phyloP scores from a whole-genome alignment of 2,797 vertebrate genomes.

The Rhabdophis nuchalis region DNA sequence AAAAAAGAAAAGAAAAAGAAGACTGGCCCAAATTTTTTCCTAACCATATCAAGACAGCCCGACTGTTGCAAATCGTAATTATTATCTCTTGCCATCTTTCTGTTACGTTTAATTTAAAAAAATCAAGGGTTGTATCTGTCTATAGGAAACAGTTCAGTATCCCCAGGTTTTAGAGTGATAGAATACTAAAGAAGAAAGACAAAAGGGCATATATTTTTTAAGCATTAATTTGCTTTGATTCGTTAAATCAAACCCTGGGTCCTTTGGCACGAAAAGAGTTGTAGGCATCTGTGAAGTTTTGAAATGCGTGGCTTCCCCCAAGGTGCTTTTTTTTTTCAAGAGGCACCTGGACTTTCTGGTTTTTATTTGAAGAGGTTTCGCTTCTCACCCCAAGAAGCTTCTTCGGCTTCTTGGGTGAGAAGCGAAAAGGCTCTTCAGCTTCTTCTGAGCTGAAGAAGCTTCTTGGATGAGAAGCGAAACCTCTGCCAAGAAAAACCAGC shows the following conservation, averaged over 20 bases:
- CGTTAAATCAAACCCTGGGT: too few relatives aligned
- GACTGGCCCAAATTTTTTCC: slow-evolving; percentile 60
- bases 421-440: too few relatives aligned
- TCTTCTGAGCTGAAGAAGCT: too few relatives aligned
- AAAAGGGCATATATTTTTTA: background rate
- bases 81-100: slow-evolving; percentile 16
- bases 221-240: background rate
- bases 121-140: background rate
- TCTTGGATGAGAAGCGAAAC: too few relatives aligned
- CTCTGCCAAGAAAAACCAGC: too few relatives aligned
- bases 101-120: slow-evolving; percentile 7
- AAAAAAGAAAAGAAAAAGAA: slow-evolving; percentile 44
- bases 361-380: too few relatives aligned
- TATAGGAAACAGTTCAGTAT: background rate
- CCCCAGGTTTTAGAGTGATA: background rate
- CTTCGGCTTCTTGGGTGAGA: too few relatives aligned
- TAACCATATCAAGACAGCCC: slow-evolving; percentile 28
- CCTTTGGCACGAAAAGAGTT: background rate
- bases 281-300: background rate
- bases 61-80: slow-evolving; percentile 20
- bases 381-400: too few relatives aligned
- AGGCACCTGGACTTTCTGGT: too few relatives aligned
- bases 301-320: too few relatives aligned
- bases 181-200: background rate
- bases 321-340: too few relatives aligned